Evolutionary conservation across 2,888 invertebrate genomes (phyloP).

Genomic region (Bombyx huttoni): DNA sequence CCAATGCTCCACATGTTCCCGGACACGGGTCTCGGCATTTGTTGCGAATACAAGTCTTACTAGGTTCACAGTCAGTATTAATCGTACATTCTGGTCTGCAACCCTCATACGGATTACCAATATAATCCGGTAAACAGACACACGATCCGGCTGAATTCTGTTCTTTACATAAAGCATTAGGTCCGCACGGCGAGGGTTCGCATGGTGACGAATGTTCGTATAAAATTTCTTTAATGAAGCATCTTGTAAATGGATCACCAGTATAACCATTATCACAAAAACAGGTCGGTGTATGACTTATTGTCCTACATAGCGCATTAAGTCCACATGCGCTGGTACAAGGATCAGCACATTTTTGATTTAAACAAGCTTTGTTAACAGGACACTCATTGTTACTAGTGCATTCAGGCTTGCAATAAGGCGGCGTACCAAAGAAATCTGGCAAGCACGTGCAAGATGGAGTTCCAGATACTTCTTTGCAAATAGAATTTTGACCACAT

Average conservation of each 20-base stretch:
- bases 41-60: constrained; percentile 79
- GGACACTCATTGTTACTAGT: constrained; percentile 79
- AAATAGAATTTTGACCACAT: constrained; percentile 77
- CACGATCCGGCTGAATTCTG: constrained; percentile 76
- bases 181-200: constrained; percentile 75
- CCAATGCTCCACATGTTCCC: constrained; percentile 81
- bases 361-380: constrained; percentile 75
- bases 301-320: constrained; percentile 79
- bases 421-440: constrained; percentile 80
- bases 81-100: constrained; percentile 83
- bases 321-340: constrained; percentile 80
- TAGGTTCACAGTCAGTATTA: constrained; percentile 80
- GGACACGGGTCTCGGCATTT: constrained; percentile 86
- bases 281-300: constrained; percentile 83
- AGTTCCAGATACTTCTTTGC: constrained; percentile 66
- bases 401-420: constrained; percentile 83
- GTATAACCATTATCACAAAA: constrained; percentile 76
- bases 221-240: constrained; percentile 50
- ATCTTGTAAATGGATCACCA: constrained; percentile 79
- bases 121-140: constrained; percentile 78
- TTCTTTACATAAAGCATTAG: constrained; percentile 76
- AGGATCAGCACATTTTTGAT: constrained; percentile 77
- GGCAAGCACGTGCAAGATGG: constrained; percentile 80
- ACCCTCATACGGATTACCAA: constrained; percentile 85
- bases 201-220: constrained; percentile 69